Conservation (phyloP, 2,113 vertebrate genomes). For the Rattus rattus region DNA sequence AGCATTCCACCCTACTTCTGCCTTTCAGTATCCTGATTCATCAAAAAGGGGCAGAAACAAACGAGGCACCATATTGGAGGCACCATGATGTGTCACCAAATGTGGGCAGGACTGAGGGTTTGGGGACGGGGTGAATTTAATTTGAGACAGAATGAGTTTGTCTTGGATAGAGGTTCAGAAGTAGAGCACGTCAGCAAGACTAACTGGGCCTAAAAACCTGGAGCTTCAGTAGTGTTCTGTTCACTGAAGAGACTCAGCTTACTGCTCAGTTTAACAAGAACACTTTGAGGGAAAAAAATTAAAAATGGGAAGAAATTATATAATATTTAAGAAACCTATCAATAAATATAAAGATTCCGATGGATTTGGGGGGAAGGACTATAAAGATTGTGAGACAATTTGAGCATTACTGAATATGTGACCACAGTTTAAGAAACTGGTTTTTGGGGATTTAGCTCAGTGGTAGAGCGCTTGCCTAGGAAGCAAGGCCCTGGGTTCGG, state of each 20-base stretch:
- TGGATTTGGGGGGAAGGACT: not conserved
- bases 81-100: not conserved
- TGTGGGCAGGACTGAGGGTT: not conserved
- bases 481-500: no score
- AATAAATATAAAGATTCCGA: not conserved
- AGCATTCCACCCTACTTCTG: not conserved
- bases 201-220: not conserved
- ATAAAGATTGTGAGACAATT: not conserved
- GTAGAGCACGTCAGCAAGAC: not conserved
- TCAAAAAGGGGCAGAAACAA: not conserved
- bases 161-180: not conserved
- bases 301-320: not conserved
- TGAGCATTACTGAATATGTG: not conserved
- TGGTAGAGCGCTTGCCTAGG: no score
- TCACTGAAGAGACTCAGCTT: not conserved
- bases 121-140: not conserved
- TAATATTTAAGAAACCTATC: not conserved
- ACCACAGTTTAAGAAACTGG: not conserved
- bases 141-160: not conserved
- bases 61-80: not conserved
- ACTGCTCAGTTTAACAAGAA: not conserved
- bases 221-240: constrained; percentile 10
- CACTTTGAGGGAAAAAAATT: not conserved
- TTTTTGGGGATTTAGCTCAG: no score
- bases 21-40: not conserved